phyloP scores from a whole-genome alignment of 2,888 invertebrate species.

The Liposcelis brunnea region DNA sequence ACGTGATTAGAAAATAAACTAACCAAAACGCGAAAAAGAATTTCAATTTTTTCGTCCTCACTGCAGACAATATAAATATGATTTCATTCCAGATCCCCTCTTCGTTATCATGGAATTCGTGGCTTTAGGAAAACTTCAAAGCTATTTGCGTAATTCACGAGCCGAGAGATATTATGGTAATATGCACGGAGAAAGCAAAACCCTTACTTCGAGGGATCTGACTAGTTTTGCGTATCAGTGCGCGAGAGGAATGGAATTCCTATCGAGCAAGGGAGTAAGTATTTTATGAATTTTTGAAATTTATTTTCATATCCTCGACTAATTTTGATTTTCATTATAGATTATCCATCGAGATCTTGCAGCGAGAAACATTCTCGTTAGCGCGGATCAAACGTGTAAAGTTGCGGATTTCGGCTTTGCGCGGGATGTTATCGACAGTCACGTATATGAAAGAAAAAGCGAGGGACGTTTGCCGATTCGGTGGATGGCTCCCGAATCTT shows the following conservation, averaged over 20 bases:
- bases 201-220: constrained; percentile 68
- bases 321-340: constrained; percentile 23
- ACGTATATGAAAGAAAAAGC: constrained; percentile 73
- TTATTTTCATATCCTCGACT: neutral
- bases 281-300: neutral
- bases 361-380: constrained; percentile 72
- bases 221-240: constrained; percentile 86
- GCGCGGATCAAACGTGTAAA: constrained; percentile 74
- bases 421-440: constrained; percentile 71
- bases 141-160: constrained; percentile 68
- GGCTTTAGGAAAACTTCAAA: constrained; percentile 73
- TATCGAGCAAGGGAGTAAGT: constrained; percentile 65
- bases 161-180: constrained; percentile 69
- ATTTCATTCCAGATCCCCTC: constrained; percentile 52
- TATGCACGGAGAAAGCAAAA: constrained; percentile 55
- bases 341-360: constrained; percentile 79
- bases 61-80: too few relatives aligned
- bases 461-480: constrained; percentile 62
- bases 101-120: constrained; percentile 88
- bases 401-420: constrained; percentile 92
- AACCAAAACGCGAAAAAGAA: neutral
- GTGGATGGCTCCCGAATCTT: constrained; percentile 94
- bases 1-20: neutral
- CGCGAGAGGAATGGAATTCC: constrained; percentile 74
- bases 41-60: too few relatives aligned